Percentiles rank a stretch among this genome's conserved stretches.
phyloP scores from a whole-genome alignment of 2,797 vertebrate genomes.

The Podarcis lilfordi region DNA sequence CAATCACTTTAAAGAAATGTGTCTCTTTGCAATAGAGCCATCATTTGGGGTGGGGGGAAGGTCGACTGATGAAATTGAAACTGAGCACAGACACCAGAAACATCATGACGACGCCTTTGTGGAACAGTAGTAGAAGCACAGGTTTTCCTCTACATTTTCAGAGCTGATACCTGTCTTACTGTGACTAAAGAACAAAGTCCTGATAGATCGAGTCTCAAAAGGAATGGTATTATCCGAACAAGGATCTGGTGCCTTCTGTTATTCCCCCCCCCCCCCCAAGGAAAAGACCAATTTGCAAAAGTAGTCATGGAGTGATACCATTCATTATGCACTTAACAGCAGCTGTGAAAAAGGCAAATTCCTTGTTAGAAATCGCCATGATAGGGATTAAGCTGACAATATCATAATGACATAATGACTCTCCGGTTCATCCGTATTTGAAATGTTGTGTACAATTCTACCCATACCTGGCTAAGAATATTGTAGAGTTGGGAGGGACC shows the following conservation, averaged over 20 bases:
- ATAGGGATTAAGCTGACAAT: not conserved
- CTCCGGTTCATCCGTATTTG: not conserved
- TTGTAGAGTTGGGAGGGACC: not conserved
- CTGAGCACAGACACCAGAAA: not conserved
- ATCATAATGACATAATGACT: not conserved
- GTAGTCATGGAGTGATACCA: not conserved
- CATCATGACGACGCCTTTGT: not conserved
- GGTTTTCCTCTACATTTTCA: not conserved
- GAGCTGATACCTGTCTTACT: not conserved
- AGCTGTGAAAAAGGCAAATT: not conserved
- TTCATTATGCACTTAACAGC: not conserved
- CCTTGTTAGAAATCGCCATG: not conserved
- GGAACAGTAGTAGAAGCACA: not conserved
- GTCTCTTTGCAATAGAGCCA: constrained; percentile 1
- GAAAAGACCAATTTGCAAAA: not conserved
- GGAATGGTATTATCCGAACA: not conserved
- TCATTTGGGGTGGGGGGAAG: not conserved
- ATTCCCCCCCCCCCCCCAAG: no score
- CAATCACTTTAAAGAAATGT: constrained; percentile 11
- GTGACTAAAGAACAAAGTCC: not conserved
- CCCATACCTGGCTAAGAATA: not conserved
- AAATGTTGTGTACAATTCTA: not conserved
- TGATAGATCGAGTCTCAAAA: not conserved
- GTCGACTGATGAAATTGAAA: not conserved
- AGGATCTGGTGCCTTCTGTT: not conserved